Evolutionary conservation across 2,888 invertebrate species (phyloP).

Genomic region (Germaria angustata): DNA sequence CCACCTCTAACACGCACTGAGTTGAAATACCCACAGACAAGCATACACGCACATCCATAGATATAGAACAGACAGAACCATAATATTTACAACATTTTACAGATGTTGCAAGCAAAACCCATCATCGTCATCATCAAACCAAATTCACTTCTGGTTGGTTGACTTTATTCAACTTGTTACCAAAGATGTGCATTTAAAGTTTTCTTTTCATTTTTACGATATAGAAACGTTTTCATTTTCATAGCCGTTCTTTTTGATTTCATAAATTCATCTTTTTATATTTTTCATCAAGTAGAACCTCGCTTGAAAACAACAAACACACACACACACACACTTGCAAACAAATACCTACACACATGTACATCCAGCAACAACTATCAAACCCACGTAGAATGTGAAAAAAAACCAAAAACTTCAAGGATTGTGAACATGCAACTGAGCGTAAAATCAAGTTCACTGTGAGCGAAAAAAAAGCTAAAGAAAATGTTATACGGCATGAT

Average conservation of each 20-base stretch:
- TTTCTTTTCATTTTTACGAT: slow-evolving; percentile 44
- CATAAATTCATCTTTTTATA: slow-evolving; percentile 39
- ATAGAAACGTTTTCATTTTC: slow-evolving; percentile 33
- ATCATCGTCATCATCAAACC: slow-evolving; percentile 48
- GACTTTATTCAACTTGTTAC: slow-evolving; percentile 63
- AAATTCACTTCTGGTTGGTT: slow-evolving; percentile 65
- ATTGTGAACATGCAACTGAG: slow-evolving; percentile 68
- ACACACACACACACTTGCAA: too few relatives aligned
- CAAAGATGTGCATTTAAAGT: slow-evolving; percentile 65
- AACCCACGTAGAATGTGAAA: slow-evolving; percentile 2
- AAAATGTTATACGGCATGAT: slow-evolving; percentile 49
- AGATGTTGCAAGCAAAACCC: slow-evolving; percentile 53
- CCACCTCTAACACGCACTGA: slow-evolving; percentile 52
- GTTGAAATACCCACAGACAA: background rate
- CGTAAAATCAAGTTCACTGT: slow-evolving; percentile 68
- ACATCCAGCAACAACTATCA: background rate
- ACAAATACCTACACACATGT: too few relatives aligned
- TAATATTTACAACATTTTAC: slow-evolving; percentile 56
- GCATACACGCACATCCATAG: background rate
- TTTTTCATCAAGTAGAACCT: slow-evolving; percentile 29
- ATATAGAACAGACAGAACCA: background rate
- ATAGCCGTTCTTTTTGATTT: background rate
- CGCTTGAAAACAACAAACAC: slow-evolving; percentile 10
- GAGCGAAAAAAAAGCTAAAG: slow-evolving; percentile 6
- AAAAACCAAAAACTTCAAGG: slow-evolving; percentile 58